Evolutionary conservation across 2,113 vertebrate species (phyloP), one percentile per base, ranked within the genome.

Genomic region (Toxostoma redivivum): DNA sequence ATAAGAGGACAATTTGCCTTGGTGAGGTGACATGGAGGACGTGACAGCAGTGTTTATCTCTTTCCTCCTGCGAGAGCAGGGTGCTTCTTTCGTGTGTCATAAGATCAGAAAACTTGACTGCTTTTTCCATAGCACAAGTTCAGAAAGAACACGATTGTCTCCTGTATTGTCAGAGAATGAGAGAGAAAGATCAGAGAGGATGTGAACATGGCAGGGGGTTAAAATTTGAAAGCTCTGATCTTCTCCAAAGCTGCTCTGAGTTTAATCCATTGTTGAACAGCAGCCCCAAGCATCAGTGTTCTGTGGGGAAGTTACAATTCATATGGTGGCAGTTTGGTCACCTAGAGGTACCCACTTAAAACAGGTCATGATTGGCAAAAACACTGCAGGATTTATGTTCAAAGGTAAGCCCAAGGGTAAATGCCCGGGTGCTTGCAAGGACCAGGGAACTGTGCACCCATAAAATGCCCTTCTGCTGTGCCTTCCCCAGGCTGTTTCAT

Each of bases 71-170:
- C 0, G 1, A 71, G 47, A 58, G 12, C 22, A 48, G 12, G 8
- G 35, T 38, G 28, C 30, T 81, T 11, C n/a, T 78, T 78, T 35
- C 0, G 0, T 0, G 0, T 19, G 17, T 9, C 9, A 1, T 1
- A 5, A 15, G n/a, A 20, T 80, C 31, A 88, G 37, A 83, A 78
- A 66, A 50, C 27, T 53, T 72, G 45, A 47, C 12, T 5, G 15
- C 35, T 4, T 47, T 82, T 81, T 71, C 65, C 31, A 48, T 6
- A 58, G 54, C 44, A 45, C 35, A 74, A 44, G 27, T 51, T 91
- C 19, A 54, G 40, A 88, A 77, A 31, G 12, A 70, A 22, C 11
- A 33, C 0, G 0, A 12, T 20, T 21, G 10, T 35, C 51, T 88
- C 47, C 42, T 15, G 1, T 56, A 12, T 38, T 56, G 16, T 35